These are phyloP conservation scores for Caracal caracal DNA, from an alignment of 2,113 vertebrate species.

Conservation along the genomic window DNA sequence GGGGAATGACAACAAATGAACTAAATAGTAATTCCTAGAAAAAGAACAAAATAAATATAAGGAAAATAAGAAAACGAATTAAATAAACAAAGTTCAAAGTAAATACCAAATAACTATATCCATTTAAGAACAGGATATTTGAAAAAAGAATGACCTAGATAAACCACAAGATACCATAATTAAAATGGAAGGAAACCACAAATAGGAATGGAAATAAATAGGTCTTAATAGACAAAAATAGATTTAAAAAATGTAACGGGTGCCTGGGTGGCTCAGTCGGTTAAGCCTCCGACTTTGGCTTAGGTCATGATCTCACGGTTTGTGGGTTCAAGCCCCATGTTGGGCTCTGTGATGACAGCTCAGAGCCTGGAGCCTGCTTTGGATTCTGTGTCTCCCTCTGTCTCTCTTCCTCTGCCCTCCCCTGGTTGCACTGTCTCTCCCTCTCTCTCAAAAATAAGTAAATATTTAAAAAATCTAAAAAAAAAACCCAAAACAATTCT, in stretches of 20 bases:
- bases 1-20: not conserved
- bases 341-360: no score
- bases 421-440: no score
- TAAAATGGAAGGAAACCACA: constrained; percentile 32
- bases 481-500: not conserved
- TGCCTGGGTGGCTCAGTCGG: no score
- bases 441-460: no score
- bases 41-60: constrained; percentile 3
- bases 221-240: not conserved
- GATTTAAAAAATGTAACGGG: not conserved
- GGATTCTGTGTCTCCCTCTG: no score
- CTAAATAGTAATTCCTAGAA: not conserved
- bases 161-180: not conserved
- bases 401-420: no score
- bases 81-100: constrained; percentile 7
- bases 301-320: no score
- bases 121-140: not conserved
- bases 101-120: constrained; percentile 8
- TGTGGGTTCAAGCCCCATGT: no score
- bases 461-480: no score
- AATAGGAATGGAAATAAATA: not conserved
- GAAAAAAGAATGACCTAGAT: not conserved
- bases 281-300: no score
- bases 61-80: not conserved
- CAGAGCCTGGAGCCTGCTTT: no score